Evolutionary conservation across 2,113 vertebrate genomes (phyloP).

Genomic region (Hyaena hyaena): DNA sequence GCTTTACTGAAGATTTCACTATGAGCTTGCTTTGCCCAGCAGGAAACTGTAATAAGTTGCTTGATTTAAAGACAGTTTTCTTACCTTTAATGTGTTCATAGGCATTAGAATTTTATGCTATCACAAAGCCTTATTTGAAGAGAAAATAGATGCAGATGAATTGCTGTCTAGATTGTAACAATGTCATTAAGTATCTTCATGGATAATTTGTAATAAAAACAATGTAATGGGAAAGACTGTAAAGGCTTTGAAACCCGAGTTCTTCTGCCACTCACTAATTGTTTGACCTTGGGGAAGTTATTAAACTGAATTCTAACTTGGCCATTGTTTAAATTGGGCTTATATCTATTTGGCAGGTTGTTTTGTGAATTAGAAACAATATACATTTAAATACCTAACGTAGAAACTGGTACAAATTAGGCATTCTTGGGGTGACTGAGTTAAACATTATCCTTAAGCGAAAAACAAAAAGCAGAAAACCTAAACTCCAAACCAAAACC

Average conservation of each 20-base stretch:
- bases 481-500: neutral
- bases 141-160: slow-evolving; percentile 47
- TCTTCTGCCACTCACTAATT: slow-evolving; percentile 49
- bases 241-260: slow-evolving; percentile 61
- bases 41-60: slow-evolving; percentile 65
- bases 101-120: slow-evolving; percentile 59
- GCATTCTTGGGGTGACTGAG: slow-evolving; percentile 38
- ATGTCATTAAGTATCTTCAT: slow-evolving; percentile 55
- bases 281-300: slow-evolving; percentile 59
- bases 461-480: neutral
- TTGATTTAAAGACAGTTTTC: slow-evolving; percentile 64
- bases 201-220: slow-evolving; percentile 65
- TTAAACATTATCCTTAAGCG: slow-evolving; percentile 47
- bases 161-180: slow-evolving; percentile 55
- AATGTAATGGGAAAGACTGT: slow-evolving; percentile 37
- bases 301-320: slow-evolving; percentile 65
- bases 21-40: slow-evolving; percentile 62
- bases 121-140: slow-evolving; percentile 60
- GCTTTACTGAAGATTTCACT: slow-evolving; percentile 51
- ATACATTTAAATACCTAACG: slow-evolving; percentile 36
- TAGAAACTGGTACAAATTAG: slow-evolving; percentile 6
- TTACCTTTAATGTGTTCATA: slow-evolving; percentile 66
- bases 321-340: slow-evolving; percentile 45
- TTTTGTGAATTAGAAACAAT: slow-evolving; percentile 63
- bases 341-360: slow-evolving; percentile 25